Evolutionary conservation across 2,113 vertebrate species (phyloP), one percentile per base, ranked within the genome.

Genomic region (Oryzias woworae): DNA sequence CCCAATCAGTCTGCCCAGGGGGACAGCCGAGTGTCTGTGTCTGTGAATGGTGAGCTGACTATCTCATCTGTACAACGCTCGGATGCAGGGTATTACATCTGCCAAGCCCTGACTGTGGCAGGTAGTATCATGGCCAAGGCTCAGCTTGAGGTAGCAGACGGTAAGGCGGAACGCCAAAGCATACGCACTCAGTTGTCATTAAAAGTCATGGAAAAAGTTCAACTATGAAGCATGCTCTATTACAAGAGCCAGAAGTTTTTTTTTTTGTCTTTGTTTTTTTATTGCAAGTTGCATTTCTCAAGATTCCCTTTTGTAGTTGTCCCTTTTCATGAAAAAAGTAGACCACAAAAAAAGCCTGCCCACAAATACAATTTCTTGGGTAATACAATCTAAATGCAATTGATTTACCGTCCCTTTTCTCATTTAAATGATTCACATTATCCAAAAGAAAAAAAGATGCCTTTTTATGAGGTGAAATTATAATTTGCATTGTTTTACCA

Each of bases 121-220:
- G 96, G 96, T 74, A 98, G 96, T 89, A 98, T 98, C 85, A 91
- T 98, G 91, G 94, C 96, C 75, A 97, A 96, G 78, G 95, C 96
- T 65, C 96, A 96, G 80, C 92, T 98, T 85, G 96, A 98, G 85
- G 96, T 98, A 82, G 95, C 95, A 84, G 96, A 98, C 81, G 96
- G 96, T 98, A 80, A 91, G 94, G 2, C n/a, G 28, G 53, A 16
- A 66, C 47, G 18, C 57, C n/a, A 22, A 36, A 28, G 5, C 43
- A 76, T 26, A 49, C 24, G 42, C 58, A 63, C 61, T 54, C 16
- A 24, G 43, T 24, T 15, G 16, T 51, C 22, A 28, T 28, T 52
- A 5, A 61, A 5, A 50, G 7, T 22, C 17, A 53, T 3, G 14
- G 17, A 60, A 22, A 64, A 45, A 53, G 48, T 63, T 48, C 48